phyloP scores from a whole-genome alignment of 2,888 invertebrate species.

The Oscheius sp. region DNA sequence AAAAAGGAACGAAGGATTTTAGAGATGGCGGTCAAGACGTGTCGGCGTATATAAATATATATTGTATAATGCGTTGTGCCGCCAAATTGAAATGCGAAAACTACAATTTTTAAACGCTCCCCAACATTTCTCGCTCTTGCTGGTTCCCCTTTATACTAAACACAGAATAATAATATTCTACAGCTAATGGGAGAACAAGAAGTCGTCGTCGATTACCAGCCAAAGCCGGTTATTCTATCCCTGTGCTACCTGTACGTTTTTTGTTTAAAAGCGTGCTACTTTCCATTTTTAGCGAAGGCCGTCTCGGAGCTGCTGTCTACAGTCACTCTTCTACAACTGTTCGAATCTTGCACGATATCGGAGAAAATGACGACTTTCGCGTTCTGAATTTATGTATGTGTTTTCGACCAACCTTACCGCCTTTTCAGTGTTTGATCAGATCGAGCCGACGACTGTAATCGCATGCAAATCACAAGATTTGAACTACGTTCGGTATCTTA shows the following conservation, averaged over 20 bases:
- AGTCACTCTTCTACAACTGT: slow-evolving; percentile 46
- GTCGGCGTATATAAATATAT: no score
- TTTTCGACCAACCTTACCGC: not conserved
- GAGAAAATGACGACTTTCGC: slow-evolving; percentile 60
- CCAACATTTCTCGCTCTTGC: no score
- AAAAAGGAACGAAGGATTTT: no score
- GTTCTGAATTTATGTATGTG: slow-evolving; percentile 47
- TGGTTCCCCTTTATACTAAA: no score
- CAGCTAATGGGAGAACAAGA: no score
- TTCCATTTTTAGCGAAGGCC: slow-evolving; percentile 32
- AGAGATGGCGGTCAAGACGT: no score
- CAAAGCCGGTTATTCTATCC: not conserved
- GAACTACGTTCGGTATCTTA: slow-evolving; percentile 44
- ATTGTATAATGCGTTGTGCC: no score
- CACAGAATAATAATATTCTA: no score
- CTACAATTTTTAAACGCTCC: no score
- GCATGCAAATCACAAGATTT: slow-evolving; percentile 43
- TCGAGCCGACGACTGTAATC: slow-evolving; percentile 44
- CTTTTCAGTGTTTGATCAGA: slow-evolving; percentile 62
- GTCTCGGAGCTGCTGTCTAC: slow-evolving; percentile 54
- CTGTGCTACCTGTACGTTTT: slow-evolving; percentile 5
- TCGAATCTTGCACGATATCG: slow-evolving; percentile 57
- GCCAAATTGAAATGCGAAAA: no score
- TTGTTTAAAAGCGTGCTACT: not conserved
- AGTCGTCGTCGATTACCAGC: no score